Evolutionary conservation across 2,888 invertebrate species (phyloP), one percentile per base, ranked within the genome.

Genomic region (Tetragonisca angustula): DNA sequence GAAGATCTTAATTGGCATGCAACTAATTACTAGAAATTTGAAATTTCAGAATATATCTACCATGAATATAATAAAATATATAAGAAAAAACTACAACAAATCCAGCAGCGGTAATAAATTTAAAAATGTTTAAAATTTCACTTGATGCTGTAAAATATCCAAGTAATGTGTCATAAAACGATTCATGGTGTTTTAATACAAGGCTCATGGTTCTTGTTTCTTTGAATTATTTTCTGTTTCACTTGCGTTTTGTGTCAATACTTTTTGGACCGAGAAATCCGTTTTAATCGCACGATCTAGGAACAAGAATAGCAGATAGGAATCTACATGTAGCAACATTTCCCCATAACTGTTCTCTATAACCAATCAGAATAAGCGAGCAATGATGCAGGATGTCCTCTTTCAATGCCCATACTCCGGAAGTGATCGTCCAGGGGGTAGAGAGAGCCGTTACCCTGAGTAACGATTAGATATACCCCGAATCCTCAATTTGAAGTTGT

Each of bases 271-370:
- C 17, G 13, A 50, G 4, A 56, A 49, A 61, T 50, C 19, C 15
- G 17, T 77, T 52, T 67, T 27, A 67, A 74, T 74, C 43, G 19
- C 4, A 43, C 2, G 17, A 69, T 76, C 61, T 64, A 68, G 62
- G 49, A 68, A 75, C 54, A 75, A 36, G 72, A 61, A 74, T 13
- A 43, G 43, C 11, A 64, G 69, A 73, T 61, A 54, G 49, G 92
- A 76, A 92, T 91, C 4, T 90, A 90, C 76, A 92, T 91, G 4
- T 91, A 92, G 21, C 50, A 59, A 69, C 43, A 74, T 76, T 81
- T 77, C 83, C 79, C 76, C 69, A 84, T 90, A 73, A 59, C 19
- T 36, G 36, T 54, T 49, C 6, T 64, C 69, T 73, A 71, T 83
- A 88, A 84, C 84, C 84, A 85, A 85, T 85, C 84, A 79, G 80